Evolutionary conservation across 2,888 invertebrate species (phyloP), one percentile per base, ranked within the genome.

Genomic region (Drosophila maculinotata): DNA sequence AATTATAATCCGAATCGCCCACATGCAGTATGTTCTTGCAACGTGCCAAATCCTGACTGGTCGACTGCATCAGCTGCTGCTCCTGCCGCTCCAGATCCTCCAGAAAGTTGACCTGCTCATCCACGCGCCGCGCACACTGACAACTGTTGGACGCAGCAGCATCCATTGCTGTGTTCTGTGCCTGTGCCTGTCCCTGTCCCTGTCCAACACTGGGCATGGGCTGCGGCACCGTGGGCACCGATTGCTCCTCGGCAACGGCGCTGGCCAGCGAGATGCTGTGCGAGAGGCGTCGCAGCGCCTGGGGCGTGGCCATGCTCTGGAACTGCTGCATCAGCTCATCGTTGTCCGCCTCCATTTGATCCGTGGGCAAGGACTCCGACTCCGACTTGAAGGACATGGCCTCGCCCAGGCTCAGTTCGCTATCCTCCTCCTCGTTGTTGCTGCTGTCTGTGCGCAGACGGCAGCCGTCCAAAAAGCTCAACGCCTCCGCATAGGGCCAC

Each of bases 1-100:
- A 90, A 74, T 90, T 90, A 41, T 90, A 90, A 45, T 90, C 89
- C 0, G 90, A 84, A 47, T 90, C 90, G 39, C 90, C 89, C 49
- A 90, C 79, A 51, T 90, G 89, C 36, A 83, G 57, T 6, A 78
- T 25, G 20, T 76, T 87, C 58, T 77, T 88, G 60, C 82, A 79
- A 10, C 89, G 82, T 12, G 77, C 79, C 56, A 90, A 68, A 38
- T 90, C 89, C 60, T 79, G 84, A 10, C 79, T 80, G 51, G 89
- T 89, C 2, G 90, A 90, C 57, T 88, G 87, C 52, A 90, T 90
- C 33, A 90, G 59, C 36, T 87, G 83, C 42, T 89, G 84, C 65
- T 90, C 90, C 52, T 90, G 88, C 0, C 87, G 82, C 39, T 88
- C 82, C 4, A 90, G 64, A 26, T 65, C 69, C 59, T 89, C 79